phyloP scores from a whole-genome alignment of 2,797 vertebrate genomes.

The Dendrocincla tyrannina region DNA sequence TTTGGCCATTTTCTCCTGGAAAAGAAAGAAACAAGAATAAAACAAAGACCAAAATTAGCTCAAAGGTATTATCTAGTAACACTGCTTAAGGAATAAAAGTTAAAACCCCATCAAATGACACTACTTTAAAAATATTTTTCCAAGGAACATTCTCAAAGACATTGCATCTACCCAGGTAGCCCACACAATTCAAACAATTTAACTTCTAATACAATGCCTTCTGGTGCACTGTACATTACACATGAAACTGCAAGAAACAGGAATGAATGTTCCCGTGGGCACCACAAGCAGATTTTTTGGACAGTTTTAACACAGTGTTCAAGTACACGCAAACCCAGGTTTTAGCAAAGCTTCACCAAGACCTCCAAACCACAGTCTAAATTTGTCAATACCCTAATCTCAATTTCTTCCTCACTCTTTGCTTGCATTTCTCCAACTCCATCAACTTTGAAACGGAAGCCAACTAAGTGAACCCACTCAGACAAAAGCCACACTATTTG shows the following conservation, averaged over 20 bases:
- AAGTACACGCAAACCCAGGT: not conserved
- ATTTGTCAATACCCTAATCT: not conserved
- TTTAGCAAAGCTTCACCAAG: not conserved
- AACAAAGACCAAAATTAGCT: not conserved
- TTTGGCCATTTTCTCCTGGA: conserved; percentile 82
- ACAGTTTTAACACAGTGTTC: fast-evolving
- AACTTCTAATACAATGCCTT: not conserved
- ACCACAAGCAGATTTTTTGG: not conserved
- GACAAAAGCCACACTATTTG: not conserved
- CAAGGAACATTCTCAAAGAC: not conserved
- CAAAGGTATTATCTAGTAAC: not conserved
- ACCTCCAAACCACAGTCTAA: not conserved
- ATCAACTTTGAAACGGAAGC: not conserved
- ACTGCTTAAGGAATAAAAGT: not conserved
- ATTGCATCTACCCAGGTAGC: not conserved
- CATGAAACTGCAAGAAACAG: not conserved
- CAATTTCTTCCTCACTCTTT: not conserved
- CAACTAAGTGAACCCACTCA: not conserved
- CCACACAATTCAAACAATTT: not conserved
- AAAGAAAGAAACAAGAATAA: not conserved
- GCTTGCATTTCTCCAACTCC: not conserved
- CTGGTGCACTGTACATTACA: not conserved
- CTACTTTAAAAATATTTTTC: not conserved
- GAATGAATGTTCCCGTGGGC: not conserved
- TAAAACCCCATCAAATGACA: not conserved